phyloP scores from a whole-genome alignment of 2,113 vertebrate genomes.

The Oreochromis tanganicae region DNA sequence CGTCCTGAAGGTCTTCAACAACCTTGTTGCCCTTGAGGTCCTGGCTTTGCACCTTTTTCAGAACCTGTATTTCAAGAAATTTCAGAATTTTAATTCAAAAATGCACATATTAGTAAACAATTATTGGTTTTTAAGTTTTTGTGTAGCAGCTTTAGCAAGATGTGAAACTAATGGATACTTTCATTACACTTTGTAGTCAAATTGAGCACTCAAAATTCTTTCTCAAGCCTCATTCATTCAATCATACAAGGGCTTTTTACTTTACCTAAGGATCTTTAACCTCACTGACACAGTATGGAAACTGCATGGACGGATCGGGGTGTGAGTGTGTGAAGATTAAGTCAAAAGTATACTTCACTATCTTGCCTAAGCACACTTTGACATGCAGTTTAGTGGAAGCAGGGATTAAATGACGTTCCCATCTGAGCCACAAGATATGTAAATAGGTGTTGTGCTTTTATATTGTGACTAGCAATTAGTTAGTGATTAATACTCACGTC shows the following conservation, averaged over 20 bases:
- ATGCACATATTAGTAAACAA: not conserved
- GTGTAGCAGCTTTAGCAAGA: not conserved
- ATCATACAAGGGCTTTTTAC: not conserved
- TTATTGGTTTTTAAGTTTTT: not conserved
- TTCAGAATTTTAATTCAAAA: not conserved
- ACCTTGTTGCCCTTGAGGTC: not conserved
- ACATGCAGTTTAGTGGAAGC: not conserved
- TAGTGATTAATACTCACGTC: constrained; percentile 40
- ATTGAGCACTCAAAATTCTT: not conserved
- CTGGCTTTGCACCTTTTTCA: not conserved
- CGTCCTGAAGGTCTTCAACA: not conserved
- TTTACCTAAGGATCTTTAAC: not conserved
- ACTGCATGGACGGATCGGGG: not conserved
- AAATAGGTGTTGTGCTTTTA: not conserved
- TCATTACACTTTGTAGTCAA: not conserved
- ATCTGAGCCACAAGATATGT: not conserved
- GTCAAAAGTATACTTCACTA: not conserved
- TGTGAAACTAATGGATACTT: not conserved
- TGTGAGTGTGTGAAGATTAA: not conserved
- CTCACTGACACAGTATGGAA: not conserved
- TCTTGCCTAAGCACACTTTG: not conserved
- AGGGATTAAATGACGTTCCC: not conserved
- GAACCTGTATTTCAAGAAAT: not conserved
- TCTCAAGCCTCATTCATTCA: not conserved
- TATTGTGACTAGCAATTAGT: not conserved